Conservation (phyloP, 2,888 invertebrate genomes). For the Lasioglossum pauxillum region DNA sequence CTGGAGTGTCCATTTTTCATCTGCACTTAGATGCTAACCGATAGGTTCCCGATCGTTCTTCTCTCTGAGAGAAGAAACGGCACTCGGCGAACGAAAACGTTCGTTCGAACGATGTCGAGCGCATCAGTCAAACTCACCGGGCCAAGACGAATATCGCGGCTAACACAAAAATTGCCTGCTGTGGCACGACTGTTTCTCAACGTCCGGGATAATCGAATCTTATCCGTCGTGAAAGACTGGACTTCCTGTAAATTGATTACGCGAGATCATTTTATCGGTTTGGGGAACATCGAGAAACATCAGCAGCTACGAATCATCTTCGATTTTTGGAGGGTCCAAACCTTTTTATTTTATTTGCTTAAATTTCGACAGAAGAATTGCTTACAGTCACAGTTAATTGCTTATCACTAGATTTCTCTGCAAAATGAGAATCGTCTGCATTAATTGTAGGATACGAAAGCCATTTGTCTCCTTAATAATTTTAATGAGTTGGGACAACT, state of each 20-base stretch:
- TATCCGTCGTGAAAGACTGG: neutral
- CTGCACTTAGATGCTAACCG: conserved; percentile 42
- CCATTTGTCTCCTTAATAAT: too few relatives aligned
- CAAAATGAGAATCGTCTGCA: too few relatives aligned
- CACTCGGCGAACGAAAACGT: conserved; percentile 9
- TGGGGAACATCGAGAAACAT: neutral
- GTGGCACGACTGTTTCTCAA: conserved; percentile 8
- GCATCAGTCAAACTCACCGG: conserved; percentile 52
- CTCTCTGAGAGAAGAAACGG: conserved; percentile 25
- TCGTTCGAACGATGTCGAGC: conserved; percentile 7
- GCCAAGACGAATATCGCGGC: conserved; percentile 44
- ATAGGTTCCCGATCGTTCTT: conserved; percentile 43
- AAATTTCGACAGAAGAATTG: too few relatives aligned
- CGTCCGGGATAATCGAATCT: conserved; percentile 11
- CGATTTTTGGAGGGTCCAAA: neutral
- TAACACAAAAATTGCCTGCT: conserved; percentile 40
- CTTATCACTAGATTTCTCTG: too few relatives aligned
- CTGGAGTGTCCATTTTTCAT: conserved; percentile 56
- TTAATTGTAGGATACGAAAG: too few relatives aligned
- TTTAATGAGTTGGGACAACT: too few relatives aligned
- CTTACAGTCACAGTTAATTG: too few relatives aligned
- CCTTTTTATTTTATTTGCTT: neutral
- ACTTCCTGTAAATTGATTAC: neutral
- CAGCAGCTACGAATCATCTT: neutral
- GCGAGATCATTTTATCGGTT: neutral